Evolutionary conservation across 2,888 invertebrate genomes (phyloP), one percentile per base, ranked within the genome.

Genomic region (Chrysodeixis includens): DNA sequence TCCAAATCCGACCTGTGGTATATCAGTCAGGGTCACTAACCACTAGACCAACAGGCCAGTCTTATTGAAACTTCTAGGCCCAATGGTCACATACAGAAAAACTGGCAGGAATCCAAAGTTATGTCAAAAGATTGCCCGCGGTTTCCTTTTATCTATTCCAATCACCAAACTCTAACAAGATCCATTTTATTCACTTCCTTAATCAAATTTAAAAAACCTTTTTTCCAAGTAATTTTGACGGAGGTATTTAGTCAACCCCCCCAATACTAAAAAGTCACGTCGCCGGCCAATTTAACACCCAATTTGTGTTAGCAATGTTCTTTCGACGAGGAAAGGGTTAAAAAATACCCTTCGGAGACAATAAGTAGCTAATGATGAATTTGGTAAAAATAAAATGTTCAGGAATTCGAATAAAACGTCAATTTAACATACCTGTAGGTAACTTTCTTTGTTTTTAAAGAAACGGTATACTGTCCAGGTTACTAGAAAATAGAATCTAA

Each of bases 281-380:
- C 88, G 81, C 80, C 62, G 61, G 71, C 84, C 88, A 92, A 92
- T 93, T 93, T 93, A 89, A 88, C 93, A 92, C 87, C 84, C 90
- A 92, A 93, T 93, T 93, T 91, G 86, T 86, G 85, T 86, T 79
- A 83, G 40, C 40, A 5, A 71, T 77, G 44, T 53, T 59, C 64
- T 35, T 64, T 72, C 44, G 71, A 76, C 72, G 76, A 80, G 70
- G 75, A 76, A 80, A 79, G 86, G 83, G 85, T 82, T 81, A 82
- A 86, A 87, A 84, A 82, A 78, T 74, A 40, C 61, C 62, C 56
- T 62, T 65, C 51, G 22, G 64, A 72, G 65, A 76, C 66, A 72
- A 62, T 56, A 53, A 71, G 62, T 66, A 30, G 62, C 30, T 61
- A 66, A 79, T 64, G 56, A 60, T 58, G 44, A 60, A 52, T 62